phyloP scores from a whole-genome alignment of 35 echinoderm and acorn worm species.

The Nesometra sesokonis region DNA sequence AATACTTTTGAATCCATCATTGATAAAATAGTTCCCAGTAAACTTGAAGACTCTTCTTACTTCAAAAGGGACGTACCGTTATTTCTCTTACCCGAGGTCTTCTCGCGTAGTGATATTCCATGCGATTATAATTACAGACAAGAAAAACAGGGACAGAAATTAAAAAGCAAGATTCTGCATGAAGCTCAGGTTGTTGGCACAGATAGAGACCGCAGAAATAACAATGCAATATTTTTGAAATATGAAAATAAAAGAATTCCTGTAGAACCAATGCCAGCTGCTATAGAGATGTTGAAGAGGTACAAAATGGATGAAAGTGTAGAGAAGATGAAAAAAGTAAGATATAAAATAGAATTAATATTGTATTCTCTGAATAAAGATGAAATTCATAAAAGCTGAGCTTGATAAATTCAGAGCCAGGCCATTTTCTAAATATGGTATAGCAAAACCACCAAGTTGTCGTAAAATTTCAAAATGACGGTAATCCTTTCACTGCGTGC shows the following conservation, averaged over 20 bases:
- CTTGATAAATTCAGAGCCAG: no score
- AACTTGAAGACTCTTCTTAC: constrained; percentile 35
- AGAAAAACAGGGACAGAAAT: constrained; percentile 6
- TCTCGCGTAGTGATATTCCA: constrained; percentile 55
- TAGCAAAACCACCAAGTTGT: no score
- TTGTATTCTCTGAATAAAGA: no score
- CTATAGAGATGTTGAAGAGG: neutral
- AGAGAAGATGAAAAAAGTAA: neutral
- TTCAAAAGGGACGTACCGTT: constrained; percentile 30
- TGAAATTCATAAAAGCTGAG: no score
- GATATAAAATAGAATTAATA: no score
- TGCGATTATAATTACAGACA: constrained; percentile 44
- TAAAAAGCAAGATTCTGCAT: neutral
- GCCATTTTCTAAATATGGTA: no score
- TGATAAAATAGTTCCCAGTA: constrained; percentile 46
- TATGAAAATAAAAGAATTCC: constrained; percentile 6
- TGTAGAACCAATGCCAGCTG: neutral
- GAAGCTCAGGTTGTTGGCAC: neutral
- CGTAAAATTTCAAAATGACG: no score
- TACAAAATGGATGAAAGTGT: neutral
- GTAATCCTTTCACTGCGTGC: no score
- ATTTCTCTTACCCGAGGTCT: constrained; percentile 52
- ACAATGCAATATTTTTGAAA: constrained; percentile 17
- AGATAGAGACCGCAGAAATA: neutral
- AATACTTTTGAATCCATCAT: constrained; percentile 9